Percentiles rank a stretch among this genome's conserved stretches.
Conservation (phyloP, 2,888 invertebrate genomes). For the Cerastoderma edule region DNA sequence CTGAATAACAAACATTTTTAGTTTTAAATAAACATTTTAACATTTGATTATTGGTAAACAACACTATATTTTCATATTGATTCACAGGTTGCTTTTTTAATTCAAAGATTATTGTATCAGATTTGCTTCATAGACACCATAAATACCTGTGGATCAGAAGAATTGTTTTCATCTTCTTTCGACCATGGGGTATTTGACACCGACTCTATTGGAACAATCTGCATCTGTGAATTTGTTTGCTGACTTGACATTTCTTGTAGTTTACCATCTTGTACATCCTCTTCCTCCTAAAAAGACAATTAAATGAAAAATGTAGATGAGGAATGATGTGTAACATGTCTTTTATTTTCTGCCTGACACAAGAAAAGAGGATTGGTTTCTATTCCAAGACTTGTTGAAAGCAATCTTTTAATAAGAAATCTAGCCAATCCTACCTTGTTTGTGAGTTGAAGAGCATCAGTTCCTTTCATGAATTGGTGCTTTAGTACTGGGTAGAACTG, state of each 20-base stretch:
- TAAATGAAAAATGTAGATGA: no score
- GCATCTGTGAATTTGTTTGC: slow-evolving; percentile 28
- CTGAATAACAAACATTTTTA: no score
- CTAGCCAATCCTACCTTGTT: not conserved
- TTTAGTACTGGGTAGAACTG: slow-evolving; percentile 78
- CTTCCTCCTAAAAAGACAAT: slow-evolving; percentile 1
- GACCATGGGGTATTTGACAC: slow-evolving; percentile 44
- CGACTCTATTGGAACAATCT: slow-evolving; percentile 36
- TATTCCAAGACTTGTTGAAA: not conserved
- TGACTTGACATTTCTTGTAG: slow-evolving; percentile 5
- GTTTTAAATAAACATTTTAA: no score
- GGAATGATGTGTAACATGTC: no score
- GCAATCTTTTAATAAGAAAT: not conserved
- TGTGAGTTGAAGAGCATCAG: not conserved
- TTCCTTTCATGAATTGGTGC: slow-evolving; percentile 68
- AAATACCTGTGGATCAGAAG: slow-evolving; percentile 65
- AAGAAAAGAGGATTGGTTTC: no score
- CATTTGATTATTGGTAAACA: no score
- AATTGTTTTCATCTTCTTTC: slow-evolving; percentile 63
- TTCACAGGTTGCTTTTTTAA: no score
- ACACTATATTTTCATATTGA: no score
- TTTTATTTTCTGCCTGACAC: no score
- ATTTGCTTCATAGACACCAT: no score
- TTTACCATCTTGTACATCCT: slow-evolving; percentile 13
- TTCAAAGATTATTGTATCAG: no score